Evolutionary conservation across 2,113 vertebrate species (phyloP), one percentile per base, ranked within the genome.

Genomic region (Willisornis vidua): DNA sequence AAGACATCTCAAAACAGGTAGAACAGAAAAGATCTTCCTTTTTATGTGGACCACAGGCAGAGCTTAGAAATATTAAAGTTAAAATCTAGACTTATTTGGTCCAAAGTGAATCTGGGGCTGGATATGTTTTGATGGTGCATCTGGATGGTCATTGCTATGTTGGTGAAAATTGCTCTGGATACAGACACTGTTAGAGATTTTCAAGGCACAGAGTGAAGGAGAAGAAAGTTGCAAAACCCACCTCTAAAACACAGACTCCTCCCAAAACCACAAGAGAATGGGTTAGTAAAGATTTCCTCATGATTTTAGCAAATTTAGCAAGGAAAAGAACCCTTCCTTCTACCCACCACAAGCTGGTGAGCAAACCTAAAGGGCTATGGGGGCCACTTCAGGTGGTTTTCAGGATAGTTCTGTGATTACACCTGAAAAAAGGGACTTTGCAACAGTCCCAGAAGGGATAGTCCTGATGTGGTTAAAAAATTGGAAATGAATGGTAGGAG

Each of bases 121-220:
- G 26, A 18, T 6, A 8, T 26, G 12, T 6, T 78, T 61, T 82
- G 65, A 10, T 20, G 20, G 12, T 28, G 22, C 26, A 37, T 19
- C 25, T 66, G 46, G 7, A 4, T 62, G 51, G 19, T 55, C 54
- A 26, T 33, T 75, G 19, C 12, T 66, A 0, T 59, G 16, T 10
- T 31, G 24, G 3, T 76, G 48, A 68, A 55, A 65, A 86, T 49
- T 65, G n/a, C 16, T 22, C 39, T 43, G 39, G 6, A 19, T 41
- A 31, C 3, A 4, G 26, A 9, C 0, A 0, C 3, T 15, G 6
- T 9, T 46, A 37, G 39, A 55, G 82, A 33, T 26, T 66, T 88
- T 35, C 67, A 76, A 90, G 26, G 4, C 7, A 49, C 4, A 23
- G 22, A 28, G 4, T 43, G 12, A 90, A 12, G 18, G n/a, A 76